phyloP scores from a whole-genome alignment of 2,113 vertebrate species.

The Hypocryptadius cinnamomeus region DNA sequence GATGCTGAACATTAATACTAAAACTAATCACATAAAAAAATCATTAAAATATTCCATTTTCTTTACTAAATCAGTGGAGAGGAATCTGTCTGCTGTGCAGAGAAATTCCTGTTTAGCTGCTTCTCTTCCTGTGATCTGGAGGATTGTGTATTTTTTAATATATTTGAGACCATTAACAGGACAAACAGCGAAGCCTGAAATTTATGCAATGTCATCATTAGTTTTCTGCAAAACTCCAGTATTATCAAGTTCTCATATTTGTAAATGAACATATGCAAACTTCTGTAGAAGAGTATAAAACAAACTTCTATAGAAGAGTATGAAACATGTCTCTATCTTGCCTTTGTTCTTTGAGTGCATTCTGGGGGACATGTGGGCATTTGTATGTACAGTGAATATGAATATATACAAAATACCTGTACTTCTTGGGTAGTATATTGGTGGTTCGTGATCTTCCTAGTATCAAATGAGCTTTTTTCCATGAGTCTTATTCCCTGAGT shows the following conservation, averaged over 20 bases:
- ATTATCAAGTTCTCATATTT: background rate
- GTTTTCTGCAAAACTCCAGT: background rate
- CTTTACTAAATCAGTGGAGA: background rate
- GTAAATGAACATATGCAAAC: background rate
- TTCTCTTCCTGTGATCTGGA: background rate
- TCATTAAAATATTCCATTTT: background rate
- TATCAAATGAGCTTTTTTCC: background rate
- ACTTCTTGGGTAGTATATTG: background rate
- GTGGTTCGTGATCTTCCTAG: background rate
- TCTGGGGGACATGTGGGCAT: fast-evolving
- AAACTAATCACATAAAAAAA: background rate
- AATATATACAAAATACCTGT: background rate
- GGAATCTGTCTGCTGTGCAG: background rate
- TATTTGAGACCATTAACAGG: background rate
- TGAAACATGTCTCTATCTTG: background rate
- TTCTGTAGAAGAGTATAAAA: background rate
- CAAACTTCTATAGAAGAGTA: background rate
- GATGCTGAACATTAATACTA: background rate
- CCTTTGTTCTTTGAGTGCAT: background rate
- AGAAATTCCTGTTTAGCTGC: background rate
- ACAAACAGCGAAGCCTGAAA: background rate
- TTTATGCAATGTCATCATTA: background rate
- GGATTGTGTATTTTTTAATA: background rate
- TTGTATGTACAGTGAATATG: background rate
- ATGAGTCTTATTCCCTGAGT: background rate